Evolutionary conservation across 2,113 vertebrate species (phyloP).

Genomic region (Ammodytes marinus): DNA sequence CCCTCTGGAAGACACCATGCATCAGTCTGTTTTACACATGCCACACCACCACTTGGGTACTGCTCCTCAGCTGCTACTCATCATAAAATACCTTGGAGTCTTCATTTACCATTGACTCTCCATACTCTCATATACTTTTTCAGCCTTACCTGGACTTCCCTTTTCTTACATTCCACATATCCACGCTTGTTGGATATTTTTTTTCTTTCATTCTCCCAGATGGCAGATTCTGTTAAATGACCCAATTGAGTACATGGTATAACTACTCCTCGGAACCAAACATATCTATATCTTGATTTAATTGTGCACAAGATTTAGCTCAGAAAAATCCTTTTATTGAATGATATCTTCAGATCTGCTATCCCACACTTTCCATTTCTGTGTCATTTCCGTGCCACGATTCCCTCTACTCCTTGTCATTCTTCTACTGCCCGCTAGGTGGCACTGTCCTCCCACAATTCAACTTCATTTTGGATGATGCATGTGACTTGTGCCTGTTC

Average conservation of each 20-base stretch:
- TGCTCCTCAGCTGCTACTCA: constrained; percentile 66
- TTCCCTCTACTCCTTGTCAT: constrained; percentile 1
- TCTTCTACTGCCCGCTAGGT: constrained; percentile 58
- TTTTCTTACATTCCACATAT: background rate
- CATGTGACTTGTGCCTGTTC: constrained; percentile 61
- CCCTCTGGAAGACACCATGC: constrained; percentile 86
- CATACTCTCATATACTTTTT: constrained; percentile 4
- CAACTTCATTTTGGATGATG: constrained; percentile 39
- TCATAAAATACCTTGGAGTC: constrained; percentile 28
- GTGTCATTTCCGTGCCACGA: background rate
- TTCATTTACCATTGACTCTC: constrained; percentile 24
- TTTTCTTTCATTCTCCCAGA: background rate
- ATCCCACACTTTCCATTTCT: background rate
- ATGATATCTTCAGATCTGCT: background rate
- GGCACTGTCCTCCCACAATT: constrained; percentile 57
- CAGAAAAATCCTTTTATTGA: background rate
- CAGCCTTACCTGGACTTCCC: constrained; percentile 5
- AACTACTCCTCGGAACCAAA: constrained; percentile 1
- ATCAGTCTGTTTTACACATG: constrained; percentile 86
- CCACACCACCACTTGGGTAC: constrained; percentile 81
- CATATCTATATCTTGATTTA: background rate
- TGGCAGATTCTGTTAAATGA: background rate
- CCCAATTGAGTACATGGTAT: background rate
- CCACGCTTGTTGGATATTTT: background rate
- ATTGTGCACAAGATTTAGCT: background rate